Conservation (phyloP, 1,140 invertebrate genomes). For the Drosophila obscura region DNA sequence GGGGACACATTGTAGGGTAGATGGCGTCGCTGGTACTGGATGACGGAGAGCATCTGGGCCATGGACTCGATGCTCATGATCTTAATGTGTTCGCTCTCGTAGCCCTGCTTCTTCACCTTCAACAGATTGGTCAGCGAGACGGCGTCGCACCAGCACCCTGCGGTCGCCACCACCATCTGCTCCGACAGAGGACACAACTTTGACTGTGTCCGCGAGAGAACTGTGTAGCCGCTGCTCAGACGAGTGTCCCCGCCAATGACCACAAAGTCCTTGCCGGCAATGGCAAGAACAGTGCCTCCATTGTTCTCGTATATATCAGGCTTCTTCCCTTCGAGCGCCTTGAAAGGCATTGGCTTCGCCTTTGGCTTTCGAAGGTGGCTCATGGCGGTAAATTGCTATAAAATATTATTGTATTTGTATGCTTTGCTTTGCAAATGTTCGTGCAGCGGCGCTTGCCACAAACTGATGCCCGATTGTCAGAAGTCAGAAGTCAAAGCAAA, state of each 20-base stretch:
- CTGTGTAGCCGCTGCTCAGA: slow-evolving; percentile 94
- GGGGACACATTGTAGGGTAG: slow-evolving; percentile 99
- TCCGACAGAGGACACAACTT: slow-evolving; percentile 92
- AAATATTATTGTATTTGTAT: slow-evolving; percentile 17
- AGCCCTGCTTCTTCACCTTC: slow-evolving; percentile 95
- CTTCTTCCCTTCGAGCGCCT: too few relatives aligned
- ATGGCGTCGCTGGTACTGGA: slow-evolving; percentile 98
- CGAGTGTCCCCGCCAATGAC: slow-evolving; percentile 96
- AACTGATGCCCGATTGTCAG: slow-evolving; percentile 1
- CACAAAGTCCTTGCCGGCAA: slow-evolving; percentile 95
- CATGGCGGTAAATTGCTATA: background rate
- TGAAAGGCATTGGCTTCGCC: too few relatives aligned
- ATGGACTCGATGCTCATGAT: slow-evolving; percentile 95
- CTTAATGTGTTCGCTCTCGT: slow-evolving; percentile 97
- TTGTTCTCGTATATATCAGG: slow-evolving; percentile 87
- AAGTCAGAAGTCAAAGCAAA: background rate
- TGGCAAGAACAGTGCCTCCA: slow-evolving; percentile 93
- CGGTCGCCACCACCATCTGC: slow-evolving; percentile 93
- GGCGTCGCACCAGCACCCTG: slow-evolving; percentile 99
- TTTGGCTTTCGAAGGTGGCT: slow-evolving; percentile 83
- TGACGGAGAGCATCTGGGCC: slow-evolving; percentile 97
- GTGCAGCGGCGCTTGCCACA: slow-evolving; percentile 41
- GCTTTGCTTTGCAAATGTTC: slow-evolving; percentile 71
- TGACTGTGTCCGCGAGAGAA: slow-evolving; percentile 94
- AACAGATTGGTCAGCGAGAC: slow-evolving; percentile 95